Evolutionary conservation across 2,113 vertebrate genomes (phyloP).

Genomic region (Cheilinus undulatus): DNA sequence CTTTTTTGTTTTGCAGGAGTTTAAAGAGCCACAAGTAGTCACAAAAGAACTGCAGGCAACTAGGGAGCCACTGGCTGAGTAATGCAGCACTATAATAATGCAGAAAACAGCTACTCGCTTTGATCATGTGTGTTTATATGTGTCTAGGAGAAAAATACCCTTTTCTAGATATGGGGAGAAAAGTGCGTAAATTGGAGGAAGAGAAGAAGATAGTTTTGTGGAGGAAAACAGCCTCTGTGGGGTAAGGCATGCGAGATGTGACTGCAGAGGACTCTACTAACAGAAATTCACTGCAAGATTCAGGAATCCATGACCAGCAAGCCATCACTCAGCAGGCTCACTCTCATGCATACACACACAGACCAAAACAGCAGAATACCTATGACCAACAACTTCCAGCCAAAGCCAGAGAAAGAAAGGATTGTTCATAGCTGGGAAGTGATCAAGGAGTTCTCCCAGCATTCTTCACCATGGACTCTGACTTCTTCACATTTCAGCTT

Average conservation of each 20-base stretch:
- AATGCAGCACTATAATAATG: too few species aligned
- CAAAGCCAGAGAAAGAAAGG: slow-evolving; percentile 50
- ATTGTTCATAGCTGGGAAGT: slow-evolving; percentile 61
- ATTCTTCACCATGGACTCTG: slow-evolving; percentile 80
- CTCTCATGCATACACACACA: slow-evolving; percentile 19
- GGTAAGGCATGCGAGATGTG: slow-evolving; percentile 26
- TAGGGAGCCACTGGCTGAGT: too few species aligned
- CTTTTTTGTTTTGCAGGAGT: too few species aligned
- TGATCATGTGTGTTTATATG: not conserved
- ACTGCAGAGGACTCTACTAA: slow-evolving; percentile 46
- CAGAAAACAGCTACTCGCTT: too few species aligned
- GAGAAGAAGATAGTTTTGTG: not conserved
- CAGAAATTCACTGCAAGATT: slow-evolving; percentile 34
- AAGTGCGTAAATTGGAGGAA: not conserved
- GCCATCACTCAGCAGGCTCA: slow-evolving; percentile 59
- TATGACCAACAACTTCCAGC: slow-evolving; percentile 42
- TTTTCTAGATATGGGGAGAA: not conserved
- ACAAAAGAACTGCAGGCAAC: too few species aligned
- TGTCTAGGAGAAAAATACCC: not conserved
- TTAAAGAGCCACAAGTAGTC: too few species aligned
- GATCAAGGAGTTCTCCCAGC: slow-evolving; percentile 74
- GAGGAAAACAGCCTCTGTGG: slow-evolving; percentile 12
- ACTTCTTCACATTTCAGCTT: slow-evolving; percentile 79
- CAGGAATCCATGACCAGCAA: slow-evolving; percentile 61
- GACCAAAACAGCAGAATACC: slow-evolving; percentile 45